A percentile compares a stretch with the other conserved stretches of the same genome.
These are phyloP conservation scores for Isurus oxyrinchus DNA, from an alignment of 2,113 vertebrate species.

Conservation along the genomic window DNA sequence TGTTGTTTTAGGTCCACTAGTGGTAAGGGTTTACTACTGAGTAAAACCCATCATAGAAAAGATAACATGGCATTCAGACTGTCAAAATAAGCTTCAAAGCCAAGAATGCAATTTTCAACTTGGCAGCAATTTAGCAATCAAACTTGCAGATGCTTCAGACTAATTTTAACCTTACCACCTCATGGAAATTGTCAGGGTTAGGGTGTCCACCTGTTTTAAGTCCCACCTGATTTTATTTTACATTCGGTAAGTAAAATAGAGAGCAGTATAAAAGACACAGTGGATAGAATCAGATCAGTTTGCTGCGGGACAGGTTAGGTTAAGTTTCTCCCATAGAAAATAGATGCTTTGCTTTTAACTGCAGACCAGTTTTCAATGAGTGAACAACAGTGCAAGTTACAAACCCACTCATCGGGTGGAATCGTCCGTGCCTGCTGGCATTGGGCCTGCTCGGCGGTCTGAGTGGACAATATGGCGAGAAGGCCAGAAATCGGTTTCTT, in stretches of 20 bases:
- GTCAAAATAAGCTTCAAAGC: not conserved
- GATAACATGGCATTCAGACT: not conserved
- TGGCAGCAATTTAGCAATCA: not conserved
- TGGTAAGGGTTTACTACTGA: not conserved
- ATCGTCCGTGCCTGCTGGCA: too few species aligned
- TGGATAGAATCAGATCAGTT: not conserved
- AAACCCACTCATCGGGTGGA: too few species aligned
- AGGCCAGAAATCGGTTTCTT: too few species aligned
- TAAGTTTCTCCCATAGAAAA: not conserved
- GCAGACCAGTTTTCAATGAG: not conserved
- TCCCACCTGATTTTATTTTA: not conserved
- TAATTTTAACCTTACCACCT: constrained; percentile 2
- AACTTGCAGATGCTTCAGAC: not conserved
- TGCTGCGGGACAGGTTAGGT: not conserved
- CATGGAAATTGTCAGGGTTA: not conserved
- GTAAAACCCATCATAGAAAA: not conserved
- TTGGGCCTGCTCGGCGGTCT: too few species aligned
- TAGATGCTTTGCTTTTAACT: not conserved
- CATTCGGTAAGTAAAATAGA: not conserved
- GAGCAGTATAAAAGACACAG: not conserved
- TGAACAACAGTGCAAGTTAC: not conserved
- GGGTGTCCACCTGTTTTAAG: not conserved
- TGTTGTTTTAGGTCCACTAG: not conserved
- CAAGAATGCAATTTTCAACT: constrained; percentile 20
- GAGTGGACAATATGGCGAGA: too few species aligned